phyloP scores from a whole-genome alignment of 2,113 vertebrate species.

The Ardeotis arabs region DNA sequence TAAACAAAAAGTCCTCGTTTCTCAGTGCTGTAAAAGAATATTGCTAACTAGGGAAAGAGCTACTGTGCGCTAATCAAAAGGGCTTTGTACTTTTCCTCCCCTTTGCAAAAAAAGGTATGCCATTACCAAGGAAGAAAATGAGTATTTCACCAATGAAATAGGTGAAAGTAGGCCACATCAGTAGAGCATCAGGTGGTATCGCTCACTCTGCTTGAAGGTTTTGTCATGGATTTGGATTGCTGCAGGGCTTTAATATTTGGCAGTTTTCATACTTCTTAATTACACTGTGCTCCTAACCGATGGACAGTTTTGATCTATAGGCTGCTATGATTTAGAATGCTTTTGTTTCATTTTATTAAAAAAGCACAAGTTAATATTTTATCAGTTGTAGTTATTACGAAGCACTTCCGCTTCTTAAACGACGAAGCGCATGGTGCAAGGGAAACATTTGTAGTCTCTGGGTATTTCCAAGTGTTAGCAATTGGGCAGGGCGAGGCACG shows the following conservation, averaged over 20 bases:
- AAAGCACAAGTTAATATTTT: slow-evolving; percentile 47
- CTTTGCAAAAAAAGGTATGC: neutral
- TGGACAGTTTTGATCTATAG: slow-evolving; percentile 11
- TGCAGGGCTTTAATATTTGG: slow-evolving; percentile 3
- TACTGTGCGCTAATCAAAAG: neutral
- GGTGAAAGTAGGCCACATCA: neutral
- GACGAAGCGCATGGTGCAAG: fast-evolving
- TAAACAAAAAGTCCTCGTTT: too few relatives aligned
- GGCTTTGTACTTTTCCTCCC: neutral
- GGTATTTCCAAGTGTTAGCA: neutral
- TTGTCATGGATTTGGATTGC: neutral
- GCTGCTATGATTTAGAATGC: slow-evolving; percentile 22
- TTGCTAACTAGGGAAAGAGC: slow-evolving; percentile 45
- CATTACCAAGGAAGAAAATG: neutral
- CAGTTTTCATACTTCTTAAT: neutral
- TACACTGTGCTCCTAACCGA: neutral
- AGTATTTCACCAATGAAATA: neutral
- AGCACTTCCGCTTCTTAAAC: neutral
- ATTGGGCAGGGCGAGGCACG: fast-evolving
- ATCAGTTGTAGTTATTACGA: neutral
- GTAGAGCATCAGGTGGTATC: neutral
- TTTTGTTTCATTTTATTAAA: slow-evolving; percentile 44
- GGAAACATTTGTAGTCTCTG: neutral
- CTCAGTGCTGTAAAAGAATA: neutral
- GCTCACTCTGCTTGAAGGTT: neutral